Conservation (phyloP, 1,140 invertebrate species). For the Drosophila biarmipes region DNA sequence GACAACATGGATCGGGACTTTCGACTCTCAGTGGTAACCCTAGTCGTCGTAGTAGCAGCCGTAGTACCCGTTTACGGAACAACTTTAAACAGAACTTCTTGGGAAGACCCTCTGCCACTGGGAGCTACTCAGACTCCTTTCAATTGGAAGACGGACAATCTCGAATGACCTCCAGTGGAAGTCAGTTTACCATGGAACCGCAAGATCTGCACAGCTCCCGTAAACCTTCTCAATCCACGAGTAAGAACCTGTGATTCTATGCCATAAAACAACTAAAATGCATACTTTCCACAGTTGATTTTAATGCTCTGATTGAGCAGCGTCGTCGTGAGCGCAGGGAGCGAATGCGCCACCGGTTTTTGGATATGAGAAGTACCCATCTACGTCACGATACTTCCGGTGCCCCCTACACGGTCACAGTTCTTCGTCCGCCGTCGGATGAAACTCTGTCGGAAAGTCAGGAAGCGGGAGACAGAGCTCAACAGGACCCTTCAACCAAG, state of each 20-base stretch:
- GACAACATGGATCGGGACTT: not conserved
- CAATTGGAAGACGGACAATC: not conserved
- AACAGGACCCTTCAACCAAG: not conserved
- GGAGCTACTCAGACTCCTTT: slow-evolving; percentile 1
- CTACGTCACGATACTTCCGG: slow-evolving; percentile 6
- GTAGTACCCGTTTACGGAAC: not conserved
- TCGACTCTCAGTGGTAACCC: not conserved
- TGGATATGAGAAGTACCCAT: slow-evolving; percentile 45
- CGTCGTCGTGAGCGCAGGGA: slow-evolving; percentile 55
- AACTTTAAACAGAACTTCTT: not conserved
- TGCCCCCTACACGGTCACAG: slow-evolving; percentile 50
- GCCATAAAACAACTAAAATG: not conserved
- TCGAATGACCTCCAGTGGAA: not conserved
- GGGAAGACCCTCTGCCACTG: slow-evolving; percentile 2
- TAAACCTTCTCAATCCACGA: not conserved
- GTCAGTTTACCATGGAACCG: not conserved
- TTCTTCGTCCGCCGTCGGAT: slow-evolving; percentile 50
- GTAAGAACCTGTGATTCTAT: not conserved
- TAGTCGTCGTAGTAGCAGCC: no score
- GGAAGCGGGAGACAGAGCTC: not conserved
- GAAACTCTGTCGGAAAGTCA: slow-evolving; percentile 4
- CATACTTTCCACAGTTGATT: slow-evolving; percentile 25
- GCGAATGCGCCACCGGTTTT: slow-evolving; percentile 59
- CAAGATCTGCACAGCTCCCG: not conserved
- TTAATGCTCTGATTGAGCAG: slow-evolving; percentile 63